Evolutionary conservation across 64 coral and sea anemone genomes (phyloP).

Genomic region (Orbicella faveolata): DNA sequence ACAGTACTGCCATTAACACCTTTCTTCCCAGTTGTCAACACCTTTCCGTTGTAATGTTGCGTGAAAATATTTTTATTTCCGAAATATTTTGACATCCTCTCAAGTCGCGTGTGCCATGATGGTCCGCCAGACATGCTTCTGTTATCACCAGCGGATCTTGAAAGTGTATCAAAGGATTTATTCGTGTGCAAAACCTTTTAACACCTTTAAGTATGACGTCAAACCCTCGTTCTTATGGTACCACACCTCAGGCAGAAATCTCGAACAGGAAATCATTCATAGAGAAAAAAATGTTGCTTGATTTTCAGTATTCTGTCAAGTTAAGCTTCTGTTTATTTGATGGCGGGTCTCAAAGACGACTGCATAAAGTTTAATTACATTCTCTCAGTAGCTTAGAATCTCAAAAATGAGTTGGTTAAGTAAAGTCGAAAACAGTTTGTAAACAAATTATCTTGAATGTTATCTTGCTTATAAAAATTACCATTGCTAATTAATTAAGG

Average conservation of each 20-base stretch:
- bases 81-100: not conserved
- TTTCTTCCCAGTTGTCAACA: slow-evolving; percentile 7
- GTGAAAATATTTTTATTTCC: slow-evolving; percentile 1
- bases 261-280: not conserved
- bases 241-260: slow-evolving; percentile 7
- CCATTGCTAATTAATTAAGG: slow-evolving; percentile 9
- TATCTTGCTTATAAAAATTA: not conserved
- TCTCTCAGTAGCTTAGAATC: not conserved
- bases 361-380: not conserved
- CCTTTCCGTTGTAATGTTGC: not conserved
- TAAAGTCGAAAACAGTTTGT: not conserved
- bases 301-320: not conserved
- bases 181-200: slow-evolving; percentile 25
- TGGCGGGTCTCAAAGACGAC: not conserved
- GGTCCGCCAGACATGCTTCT: not conserved
- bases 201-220: slow-evolving; percentile 22
- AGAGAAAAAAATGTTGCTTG: not conserved
- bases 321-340: not conserved
- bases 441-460: slow-evolving; percentile 26
- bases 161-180: slow-evolving; percentile 12
- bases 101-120: not conserved
- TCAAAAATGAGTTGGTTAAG: not conserved
- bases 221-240: slow-evolving; percentile 21
- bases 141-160: slow-evolving; percentile 18
- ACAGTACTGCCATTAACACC: not conserved